phyloP scores from a whole-genome alignment of 2,888 invertebrate genomes.

The Drosophila ochracea region DNA sequence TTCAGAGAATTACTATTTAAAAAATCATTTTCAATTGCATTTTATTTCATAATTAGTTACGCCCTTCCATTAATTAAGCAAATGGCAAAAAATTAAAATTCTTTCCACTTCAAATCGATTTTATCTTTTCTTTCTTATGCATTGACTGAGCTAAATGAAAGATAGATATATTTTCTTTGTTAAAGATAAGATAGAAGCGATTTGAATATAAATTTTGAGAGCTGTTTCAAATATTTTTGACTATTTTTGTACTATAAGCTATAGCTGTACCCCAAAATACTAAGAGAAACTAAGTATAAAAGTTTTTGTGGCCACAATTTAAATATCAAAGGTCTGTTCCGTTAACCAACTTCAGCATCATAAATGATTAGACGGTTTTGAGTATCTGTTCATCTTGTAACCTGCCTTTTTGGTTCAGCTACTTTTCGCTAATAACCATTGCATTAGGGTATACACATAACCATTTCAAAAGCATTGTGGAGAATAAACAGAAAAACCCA shows the following conservation, averaged over 20 bases:
- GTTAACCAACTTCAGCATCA: conserved; percentile 21
- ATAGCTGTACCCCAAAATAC: not conserved
- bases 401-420: not conserved
- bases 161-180: too few relatives aligned
- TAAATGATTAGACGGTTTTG: not conserved
- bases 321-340: conserved; percentile 5
- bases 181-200: too few relatives aligned
- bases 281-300: conserved; percentile 1
- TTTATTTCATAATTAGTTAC: not conserved
- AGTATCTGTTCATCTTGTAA: not conserved
- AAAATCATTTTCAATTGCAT: not conserved
- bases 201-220: not conserved
- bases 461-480: conserved; percentile 46
- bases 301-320: conserved; percentile 4
- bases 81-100: not conserved
- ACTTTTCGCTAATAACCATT: conserved; percentile 30
- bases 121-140: not conserved
- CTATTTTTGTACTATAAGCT: not conserved
- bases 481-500: conserved; percentile 33
- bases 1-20: not conserved
- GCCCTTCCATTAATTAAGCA: not conserved
- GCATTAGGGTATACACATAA: conserved; percentile 37
- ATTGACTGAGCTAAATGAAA: too few relatives aligned
- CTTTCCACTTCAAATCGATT: not conserved
- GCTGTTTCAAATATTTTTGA: not conserved